These are phyloP conservation scores for Tinea trinotella DNA, from an alignment of 2,888 invertebrate genomes.

Conservation along the genomic window DNA sequence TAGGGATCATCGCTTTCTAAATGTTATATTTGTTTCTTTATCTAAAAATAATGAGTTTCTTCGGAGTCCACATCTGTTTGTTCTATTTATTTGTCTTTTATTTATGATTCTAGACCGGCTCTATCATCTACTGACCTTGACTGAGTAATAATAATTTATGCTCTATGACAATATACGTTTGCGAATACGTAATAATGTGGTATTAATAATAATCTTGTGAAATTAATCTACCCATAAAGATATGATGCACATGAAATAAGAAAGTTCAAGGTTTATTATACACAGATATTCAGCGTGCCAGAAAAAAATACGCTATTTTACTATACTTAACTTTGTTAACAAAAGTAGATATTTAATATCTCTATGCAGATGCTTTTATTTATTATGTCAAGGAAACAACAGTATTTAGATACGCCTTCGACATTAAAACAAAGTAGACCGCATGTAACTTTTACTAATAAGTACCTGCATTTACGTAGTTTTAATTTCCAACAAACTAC, in stretches of 20 bases:
- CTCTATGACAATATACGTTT: background rate
- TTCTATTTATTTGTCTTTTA: conserved; percentile 38
- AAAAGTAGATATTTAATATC: background rate
- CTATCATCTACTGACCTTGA: conserved; percentile 36
- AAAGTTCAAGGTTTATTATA: background rate
- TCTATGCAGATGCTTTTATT: background rate
- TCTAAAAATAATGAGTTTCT: conserved; percentile 36
- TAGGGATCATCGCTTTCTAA: conserved; percentile 27
- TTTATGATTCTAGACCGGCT: conserved; percentile 37
- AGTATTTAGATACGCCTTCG: too few relatives aligned
- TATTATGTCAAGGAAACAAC: too few relatives aligned
- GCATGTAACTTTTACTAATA: background rate
- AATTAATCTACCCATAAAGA: background rate
- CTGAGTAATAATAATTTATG: conserved; percentile 23
- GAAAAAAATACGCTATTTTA: background rate
- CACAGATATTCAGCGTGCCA: background rate
- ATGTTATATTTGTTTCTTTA: conserved; percentile 35
- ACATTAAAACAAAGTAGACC: too few relatives aligned
- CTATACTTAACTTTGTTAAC: background rate
- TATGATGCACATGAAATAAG: background rate
- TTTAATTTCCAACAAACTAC: conserved; percentile 3
- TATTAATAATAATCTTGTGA: background rate
- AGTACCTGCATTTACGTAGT: conserved; percentile 1
- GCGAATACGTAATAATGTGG: background rate
- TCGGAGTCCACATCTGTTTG: conserved; percentile 34